Evolutionary conservation across 2,113 vertebrate genomes (phyloP), one percentile per base, ranked within the genome.

Genomic region (Alethe diademata): DNA sequence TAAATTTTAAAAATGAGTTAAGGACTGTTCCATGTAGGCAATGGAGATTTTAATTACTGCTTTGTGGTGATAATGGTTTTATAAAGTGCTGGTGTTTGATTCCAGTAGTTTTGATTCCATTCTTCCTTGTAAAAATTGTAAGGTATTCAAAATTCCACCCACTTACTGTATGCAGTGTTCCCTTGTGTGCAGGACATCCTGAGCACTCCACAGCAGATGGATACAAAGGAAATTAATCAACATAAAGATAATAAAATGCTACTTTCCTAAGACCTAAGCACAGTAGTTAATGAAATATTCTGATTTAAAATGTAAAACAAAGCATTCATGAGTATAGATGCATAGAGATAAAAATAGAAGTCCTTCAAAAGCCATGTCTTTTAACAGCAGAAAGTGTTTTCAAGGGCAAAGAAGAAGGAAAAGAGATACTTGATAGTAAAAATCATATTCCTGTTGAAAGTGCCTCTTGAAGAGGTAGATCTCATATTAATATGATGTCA

Each of bases 241-340:
- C 86, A 76, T 35, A 50, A 76, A 69, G 35, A 70, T 86, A 92
- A 80, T 80, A 94, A 93, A 93, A 71, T 72, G 29, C 35, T 76
- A 58, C 29, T 19, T 16, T 86, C 62, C 14, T 60, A 91, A 86
- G 79, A 83, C 64, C 42, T 76, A 54, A 70, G 45, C 51, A 43
- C 13, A 60, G 25, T 76, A 76, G 38, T 79, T 90, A 72, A 67
- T 72, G 33, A 96, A 80, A 76, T 83, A 70, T 28, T 86, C 69
- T 58, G 57, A 64, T 84, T 87, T 95, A 29, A 91, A 92, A 86
- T 60, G 19, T 65, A 58, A 88, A 93, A 69, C 43, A 88, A 88
- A 92, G 8, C 24, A 66, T 76, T 64, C 18, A 25, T 48, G 48
- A 81, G 19, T 14, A 61, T 26, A 67, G 47, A 50, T 73, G 12